Evolutionary conservation across 2,888 invertebrate species (phyloP).

Genomic region (Chymomyza fuscimana): DNA sequence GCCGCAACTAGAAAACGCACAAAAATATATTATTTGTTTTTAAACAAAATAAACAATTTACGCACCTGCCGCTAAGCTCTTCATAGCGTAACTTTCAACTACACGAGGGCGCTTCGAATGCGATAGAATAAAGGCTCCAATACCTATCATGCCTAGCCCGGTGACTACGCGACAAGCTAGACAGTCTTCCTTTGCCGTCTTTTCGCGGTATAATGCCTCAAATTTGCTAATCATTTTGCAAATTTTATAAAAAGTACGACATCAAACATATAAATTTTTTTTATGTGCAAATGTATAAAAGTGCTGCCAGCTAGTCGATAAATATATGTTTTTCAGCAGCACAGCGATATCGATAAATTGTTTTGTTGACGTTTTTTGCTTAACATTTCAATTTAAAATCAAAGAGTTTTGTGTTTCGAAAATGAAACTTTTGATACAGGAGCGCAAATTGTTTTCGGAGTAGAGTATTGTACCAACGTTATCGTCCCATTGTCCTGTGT

Average conservation of each 20-base stretch:
- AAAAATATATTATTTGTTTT: background rate
- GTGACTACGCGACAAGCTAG: slow-evolving; percentile 83
- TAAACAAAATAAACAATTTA: background rate
- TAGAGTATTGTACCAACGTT: too few species aligned
- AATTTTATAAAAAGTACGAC: slow-evolving; percentile 2
- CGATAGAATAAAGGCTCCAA: slow-evolving; percentile 83
- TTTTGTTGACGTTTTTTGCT: background rate
- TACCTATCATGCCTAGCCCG: slow-evolving; percentile 83
- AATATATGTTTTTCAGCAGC: background rate
- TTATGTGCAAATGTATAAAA: background rate
- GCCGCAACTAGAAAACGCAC: slow-evolving; percentile 80
- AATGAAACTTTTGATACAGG: too few species aligned
- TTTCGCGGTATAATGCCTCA: slow-evolving; percentile 55
- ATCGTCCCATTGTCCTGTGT: too few species aligned
- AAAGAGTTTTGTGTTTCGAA: too few species aligned
- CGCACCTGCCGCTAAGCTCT: slow-evolving; percentile 65
- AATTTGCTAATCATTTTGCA: slow-evolving; percentile 57
- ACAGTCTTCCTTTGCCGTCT: slow-evolving; percentile 80
- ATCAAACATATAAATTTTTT: background rate
- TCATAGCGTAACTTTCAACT: slow-evolving; percentile 63
- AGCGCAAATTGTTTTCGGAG: too few species aligned
- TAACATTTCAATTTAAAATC: background rate
- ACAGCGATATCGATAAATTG: background rate
- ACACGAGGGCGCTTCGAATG: slow-evolving; percentile 81
- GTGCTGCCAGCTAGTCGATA: background rate